phyloP scores from a whole-genome alignment of 2,797 vertebrate genomes.

The Paguma larvata region DNA sequence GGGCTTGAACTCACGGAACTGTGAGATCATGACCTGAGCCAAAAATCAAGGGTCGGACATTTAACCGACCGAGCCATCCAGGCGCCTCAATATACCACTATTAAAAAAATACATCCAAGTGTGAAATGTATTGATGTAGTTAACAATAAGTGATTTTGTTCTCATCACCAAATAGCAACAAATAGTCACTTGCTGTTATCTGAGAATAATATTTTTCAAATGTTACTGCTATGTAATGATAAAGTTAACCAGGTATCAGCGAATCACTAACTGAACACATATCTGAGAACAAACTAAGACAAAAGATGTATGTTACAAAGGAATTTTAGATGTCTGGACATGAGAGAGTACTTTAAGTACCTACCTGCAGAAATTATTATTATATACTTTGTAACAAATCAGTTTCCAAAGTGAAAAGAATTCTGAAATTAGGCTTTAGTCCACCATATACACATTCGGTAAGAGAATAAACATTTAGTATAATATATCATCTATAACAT shows the following conservation, averaged over 20 bases:
- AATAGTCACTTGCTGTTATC: neutral
- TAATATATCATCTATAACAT: neutral
- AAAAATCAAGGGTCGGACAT: no score
- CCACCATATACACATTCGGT: neutral
- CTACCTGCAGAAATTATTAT: neutral
- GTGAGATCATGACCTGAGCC: no score
- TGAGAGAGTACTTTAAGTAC: neutral
- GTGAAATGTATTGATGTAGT: neutral
- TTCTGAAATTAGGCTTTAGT: neutral
- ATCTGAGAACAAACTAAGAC: neutral
- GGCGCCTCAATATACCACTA: no score
- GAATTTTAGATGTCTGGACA: neutral
- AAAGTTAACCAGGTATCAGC: neutral
- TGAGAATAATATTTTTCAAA: neutral
- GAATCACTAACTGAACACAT: neutral
- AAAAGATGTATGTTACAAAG: neutral
- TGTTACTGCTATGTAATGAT: neutral
- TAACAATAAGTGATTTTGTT: neutral
- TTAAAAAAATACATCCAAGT: neutral
- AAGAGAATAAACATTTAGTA: neutral
- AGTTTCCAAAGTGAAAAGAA: slow-evolving; percentile 25
- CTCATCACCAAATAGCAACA: neutral
- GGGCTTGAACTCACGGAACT: no score
- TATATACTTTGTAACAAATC: neutral
- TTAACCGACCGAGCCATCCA: no score